Conservation (phyloP, 2,888 invertebrate species). For the Sarcophaga rosellei region DNA sequence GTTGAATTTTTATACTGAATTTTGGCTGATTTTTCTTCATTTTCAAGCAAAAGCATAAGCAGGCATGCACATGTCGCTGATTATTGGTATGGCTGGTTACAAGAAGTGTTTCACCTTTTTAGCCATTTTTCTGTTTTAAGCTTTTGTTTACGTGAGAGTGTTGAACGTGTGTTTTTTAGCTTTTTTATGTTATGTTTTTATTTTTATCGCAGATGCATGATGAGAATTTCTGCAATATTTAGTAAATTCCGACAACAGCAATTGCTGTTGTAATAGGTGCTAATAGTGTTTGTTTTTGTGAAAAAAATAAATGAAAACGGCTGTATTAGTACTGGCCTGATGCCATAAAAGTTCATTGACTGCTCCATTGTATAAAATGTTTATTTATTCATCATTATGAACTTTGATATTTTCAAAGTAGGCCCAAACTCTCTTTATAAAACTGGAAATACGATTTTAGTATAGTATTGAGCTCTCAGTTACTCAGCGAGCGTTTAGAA, state of each 20-base stretch:
- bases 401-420: no score
- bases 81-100: constrained; percentile 49
- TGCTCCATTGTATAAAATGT: no score
- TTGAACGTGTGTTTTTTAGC: constrained; percentile 27
- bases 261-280: not conserved
- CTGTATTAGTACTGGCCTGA: no score
- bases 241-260: not conserved
- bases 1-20: constrained; percentile 1
- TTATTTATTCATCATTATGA: no score
- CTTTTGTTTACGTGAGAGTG: constrained; percentile 51
- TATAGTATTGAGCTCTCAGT: no score
- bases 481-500: no score
- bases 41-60: constrained; percentile 1
- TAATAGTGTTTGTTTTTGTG: not conserved
- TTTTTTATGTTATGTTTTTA: not conserved
- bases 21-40: constrained; percentile 10
- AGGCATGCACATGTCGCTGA: constrained; percentile 54
- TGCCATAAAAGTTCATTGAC: no score
- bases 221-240: constrained; percentile 15
- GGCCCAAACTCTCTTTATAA: no score
- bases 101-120: constrained; percentile 62
- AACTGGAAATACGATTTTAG: no score
- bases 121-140: constrained; percentile 1
- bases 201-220: not conserved
- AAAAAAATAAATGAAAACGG: no score